phyloP scores from a whole-genome alignment of 2,888 invertebrate genomes.

The Lobophora halterata region DNA sequence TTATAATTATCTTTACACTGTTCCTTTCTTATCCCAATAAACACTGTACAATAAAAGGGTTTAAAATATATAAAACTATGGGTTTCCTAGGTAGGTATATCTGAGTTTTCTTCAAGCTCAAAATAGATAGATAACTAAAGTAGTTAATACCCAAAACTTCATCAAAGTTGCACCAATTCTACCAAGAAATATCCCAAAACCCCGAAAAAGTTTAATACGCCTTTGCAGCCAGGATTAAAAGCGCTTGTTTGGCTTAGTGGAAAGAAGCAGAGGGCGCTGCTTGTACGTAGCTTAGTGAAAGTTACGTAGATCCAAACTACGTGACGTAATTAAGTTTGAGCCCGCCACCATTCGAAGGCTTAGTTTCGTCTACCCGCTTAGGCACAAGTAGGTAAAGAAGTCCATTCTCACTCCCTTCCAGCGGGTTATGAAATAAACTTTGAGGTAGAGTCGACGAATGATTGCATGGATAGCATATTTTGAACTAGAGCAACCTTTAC shows the following conservation, averaged over 20 bases:
- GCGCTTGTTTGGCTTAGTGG: conserved; percentile 31
- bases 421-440: conserved; percentile 14
- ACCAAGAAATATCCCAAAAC: conserved; percentile 17
- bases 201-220: conserved; percentile 19
- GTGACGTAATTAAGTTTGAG: conserved; percentile 53
- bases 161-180: conserved; percentile 3
- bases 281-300: conserved; percentile 53
- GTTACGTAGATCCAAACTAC: conserved; percentile 54
- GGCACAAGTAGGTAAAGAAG: conserved; percentile 20
- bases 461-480: no score
- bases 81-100: no score
- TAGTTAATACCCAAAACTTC: no score
- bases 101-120: no score
- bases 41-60: no score
- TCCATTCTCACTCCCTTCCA: conserved; percentile 16
- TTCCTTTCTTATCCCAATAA: no score
- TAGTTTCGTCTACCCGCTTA: conserved; percentile 27
- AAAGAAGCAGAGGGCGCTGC: conserved; percentile 32
- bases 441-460: no score
- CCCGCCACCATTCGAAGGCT: conserved; percentile 39
- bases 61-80: no score
- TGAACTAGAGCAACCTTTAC: no score
- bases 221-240: conserved; percentile 28
- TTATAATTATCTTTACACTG: no score
- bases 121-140: no score